Evolutionary conservation across 2,797 vertebrate species (phyloP).

Genomic region (Myiotriccus ornatus): DNA sequence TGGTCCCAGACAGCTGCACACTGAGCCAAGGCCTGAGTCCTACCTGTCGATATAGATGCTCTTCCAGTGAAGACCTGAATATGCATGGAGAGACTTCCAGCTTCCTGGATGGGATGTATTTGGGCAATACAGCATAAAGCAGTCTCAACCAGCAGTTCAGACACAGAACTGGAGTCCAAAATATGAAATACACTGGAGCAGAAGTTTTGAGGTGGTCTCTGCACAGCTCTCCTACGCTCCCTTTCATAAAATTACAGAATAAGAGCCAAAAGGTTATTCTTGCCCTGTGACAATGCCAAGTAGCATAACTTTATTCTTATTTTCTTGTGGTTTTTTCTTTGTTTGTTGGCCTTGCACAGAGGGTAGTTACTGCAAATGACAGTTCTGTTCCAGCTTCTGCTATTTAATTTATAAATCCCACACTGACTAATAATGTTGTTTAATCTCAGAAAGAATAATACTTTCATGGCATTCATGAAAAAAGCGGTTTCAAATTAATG

Average conservation of each 20-base stretch:
- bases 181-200: not conserved
- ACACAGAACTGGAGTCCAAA: not conserved
- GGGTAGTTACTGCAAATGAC: not conserved
- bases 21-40: not conserved
- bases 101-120: not conserved
- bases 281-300: not conserved
- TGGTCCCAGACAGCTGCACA: not conserved
- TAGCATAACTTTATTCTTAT: accelerated
- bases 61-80: not conserved
- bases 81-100: accelerated
- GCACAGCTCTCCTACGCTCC: accelerated
- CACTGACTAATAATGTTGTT: not conserved
- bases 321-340: not conserved
- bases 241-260: not conserved
- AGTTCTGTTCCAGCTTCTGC: not conserved
- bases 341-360: not conserved
- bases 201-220: not conserved
- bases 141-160: not conserved
- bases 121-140: not conserved
- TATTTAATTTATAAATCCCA: not conserved
- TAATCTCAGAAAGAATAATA: not conserved
- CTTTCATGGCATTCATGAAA: not conserved
- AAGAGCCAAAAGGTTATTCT: not conserved
- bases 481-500: not conserved
- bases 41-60: not conserved